Base-by-base conservation (phyloP, 53 echinoderm and acorn worm species). In the Holothuria scabra region DNA sequence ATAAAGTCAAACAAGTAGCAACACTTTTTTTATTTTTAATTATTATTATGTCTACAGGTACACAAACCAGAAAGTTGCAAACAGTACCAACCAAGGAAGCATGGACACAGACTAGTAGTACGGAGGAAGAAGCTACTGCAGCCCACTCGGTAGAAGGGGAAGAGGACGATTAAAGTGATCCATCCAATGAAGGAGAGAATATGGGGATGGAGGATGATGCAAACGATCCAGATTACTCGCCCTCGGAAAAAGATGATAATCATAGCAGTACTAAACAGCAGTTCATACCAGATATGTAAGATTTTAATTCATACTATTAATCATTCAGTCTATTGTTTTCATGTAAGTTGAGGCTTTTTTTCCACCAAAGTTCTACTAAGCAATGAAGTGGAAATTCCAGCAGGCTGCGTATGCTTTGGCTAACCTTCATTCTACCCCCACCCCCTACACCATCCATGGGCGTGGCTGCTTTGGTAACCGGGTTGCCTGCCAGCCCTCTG, bases 251-350 rank as follows among this genome's bases (percentile, higher is more conserved):
- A 66, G 32, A 12, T 66, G 67, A 14, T 26, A 32, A 13, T 32
- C 24, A 31, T 23, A 7, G 13, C 29, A 66, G 8, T 11, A 66
- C 66, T 16, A 29, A 13, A 28, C 29, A 23, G 19, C 25, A 66
- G 29, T 11, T 28, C 29, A 66, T 66, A 28, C 34, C 67, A 66
- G 32, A 66, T 28, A 66, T 66, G 67, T 66, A 66, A 66, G 67
- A 66, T 66, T 66, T 31, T 32, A 7, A 24, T 66, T 32, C 4
- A 6, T 35, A 41, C 41, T 41, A 10, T 41, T 41, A 0, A 2
- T 41, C 7, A 41, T 41, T 41, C 41, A 41, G 41, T 41, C 10
- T 6, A 6, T 41, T 41, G 7, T 10, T 8, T 41, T 41, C 2
- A 41, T 41, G 41, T 10, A 41, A 41, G 10, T 2, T 41, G 41